Evolutionary conservation across 35 echinoderm and acorn worm genomes (phyloP), one percentile per base, ranked within the genome.

Genomic region (Apostichopus parvimensis): DNA sequence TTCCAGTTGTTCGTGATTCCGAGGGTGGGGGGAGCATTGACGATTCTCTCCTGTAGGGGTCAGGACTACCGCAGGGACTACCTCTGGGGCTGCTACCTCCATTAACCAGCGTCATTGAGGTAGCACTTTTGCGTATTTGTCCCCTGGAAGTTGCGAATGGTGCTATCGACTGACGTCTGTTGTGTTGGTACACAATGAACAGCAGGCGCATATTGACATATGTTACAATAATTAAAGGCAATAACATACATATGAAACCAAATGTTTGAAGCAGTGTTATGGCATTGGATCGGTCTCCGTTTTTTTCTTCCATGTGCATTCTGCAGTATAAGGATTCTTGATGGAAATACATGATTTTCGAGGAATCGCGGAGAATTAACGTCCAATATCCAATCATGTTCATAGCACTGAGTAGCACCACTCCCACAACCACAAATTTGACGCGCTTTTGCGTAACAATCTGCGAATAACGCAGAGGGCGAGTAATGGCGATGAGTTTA

Each of bases 171-270:
- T 91, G 89, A 4, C 89, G 89, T 54, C 73, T 77, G 18, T 77
- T 57, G 23, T 91, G 89, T 56, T 79, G 89, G 73, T 79, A 91
- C 13, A 91, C 89, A 79, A 91, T 91, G n/a, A 91, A 57, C 10
- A 91, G 1, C 7, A 91, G 54, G 28, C 89, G 71, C 10, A 77
- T 8, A 20, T 91, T 91, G 4, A 91, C 89, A 56, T 78, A 91
- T 9, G 89, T 91, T 60, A 91, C 89, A 6, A 79, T 91, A 61
- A 91, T 78, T 68, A 91, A 26, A 57, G 89, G 89, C 26, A 91
- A 53, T 13, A 91, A 91, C 76, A 91, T 78, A 22, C 89, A 91
- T 10, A 91, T 8, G 68, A 91, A 91, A 15, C 72, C 71, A 60
- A 91, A 91, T 53, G 77, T 91, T 79, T 79, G 73, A 15, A 91